phyloP scores from a whole-genome alignment of 2,888 invertebrate genomes.

The Noctua fimbriata region DNA sequence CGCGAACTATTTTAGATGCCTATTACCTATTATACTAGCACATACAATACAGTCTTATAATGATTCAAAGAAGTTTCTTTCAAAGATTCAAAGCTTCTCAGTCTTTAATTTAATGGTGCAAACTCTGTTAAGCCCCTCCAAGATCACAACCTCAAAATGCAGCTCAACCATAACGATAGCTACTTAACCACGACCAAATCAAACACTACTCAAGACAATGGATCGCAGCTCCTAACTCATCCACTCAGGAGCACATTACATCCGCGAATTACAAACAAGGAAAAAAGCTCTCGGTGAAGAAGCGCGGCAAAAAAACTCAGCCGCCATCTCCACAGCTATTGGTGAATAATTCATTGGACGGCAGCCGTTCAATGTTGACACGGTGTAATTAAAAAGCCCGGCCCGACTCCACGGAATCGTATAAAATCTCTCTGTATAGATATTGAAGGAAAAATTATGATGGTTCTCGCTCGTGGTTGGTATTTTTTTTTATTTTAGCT shows the following conservation, averaged over 20 bases:
- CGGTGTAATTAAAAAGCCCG: slow-evolving; percentile 85
- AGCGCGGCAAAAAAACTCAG: slow-evolving; percentile 54
- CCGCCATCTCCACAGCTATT: slow-evolving; percentile 57
- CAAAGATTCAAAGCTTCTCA: not conserved
- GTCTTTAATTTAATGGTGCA: not conserved
- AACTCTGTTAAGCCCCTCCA: not conserved
- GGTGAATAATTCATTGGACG: slow-evolving; percentile 83
- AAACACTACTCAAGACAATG: slow-evolving; percentile 59
- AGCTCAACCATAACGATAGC: not conserved
- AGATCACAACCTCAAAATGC: not conserved
- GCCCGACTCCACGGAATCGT: slow-evolving; percentile 66
- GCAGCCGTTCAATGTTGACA: slow-evolving; percentile 78
- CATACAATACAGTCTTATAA: not conserved
- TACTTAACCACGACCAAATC: not conserved
- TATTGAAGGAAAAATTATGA: slow-evolving; percentile 72
- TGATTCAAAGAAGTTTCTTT: not conserved
- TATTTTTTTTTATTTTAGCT: slow-evolving; percentile 5
- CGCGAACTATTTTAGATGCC: not conserved
- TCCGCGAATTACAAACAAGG: slow-evolving; percentile 63
- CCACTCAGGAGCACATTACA: slow-evolving; percentile 65
- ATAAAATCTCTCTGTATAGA: slow-evolving; percentile 69
- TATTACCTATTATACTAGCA: not conserved
- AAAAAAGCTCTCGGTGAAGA: slow-evolving; percentile 59
- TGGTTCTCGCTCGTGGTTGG: slow-evolving; percentile 43
- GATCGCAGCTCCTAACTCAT: slow-evolving; percentile 52